phyloP scores from a whole-genome alignment of 1,140 invertebrate genomes.

The honey bee (Apis mellifera) region DNA sequence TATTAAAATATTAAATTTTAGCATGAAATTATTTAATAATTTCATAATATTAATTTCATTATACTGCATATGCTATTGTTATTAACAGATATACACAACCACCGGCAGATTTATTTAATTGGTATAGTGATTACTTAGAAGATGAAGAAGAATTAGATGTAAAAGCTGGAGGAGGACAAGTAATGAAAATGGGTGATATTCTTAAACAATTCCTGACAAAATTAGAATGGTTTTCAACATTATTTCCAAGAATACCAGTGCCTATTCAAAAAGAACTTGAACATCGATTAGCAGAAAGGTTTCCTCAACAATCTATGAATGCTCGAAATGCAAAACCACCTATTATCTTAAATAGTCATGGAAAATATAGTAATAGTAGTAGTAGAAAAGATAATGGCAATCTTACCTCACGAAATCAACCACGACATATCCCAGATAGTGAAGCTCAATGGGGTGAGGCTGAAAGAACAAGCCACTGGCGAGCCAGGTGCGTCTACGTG shows the following conservation, averaged over 20 bases:
- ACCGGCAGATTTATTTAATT: conserved; percentile 96
- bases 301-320: conserved; percentile 79
- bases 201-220: conserved; percentile 96
- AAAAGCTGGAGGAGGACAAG: conserved; percentile 97
- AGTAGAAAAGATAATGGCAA: conserved; percentile 74
- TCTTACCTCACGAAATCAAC: conserved; percentile 65
- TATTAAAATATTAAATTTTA: conserved; percentile 2
- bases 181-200: conserved; percentile 97
- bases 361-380: conserved; percentile 73
- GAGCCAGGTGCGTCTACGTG: conserved; percentile 81
- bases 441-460: conserved; percentile 82
- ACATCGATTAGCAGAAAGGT: conserved; percentile 85
- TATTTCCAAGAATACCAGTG: conserved; percentile 99
- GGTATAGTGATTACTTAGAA: conserved; percentile 98
- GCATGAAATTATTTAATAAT: neutral
- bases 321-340: conserved; percentile 76
- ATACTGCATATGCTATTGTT: conserved; percentile 2
- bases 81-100: conserved; percentile 95
- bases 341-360: conserved; percentile 78
- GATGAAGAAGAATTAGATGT: conserved; percentile 98
- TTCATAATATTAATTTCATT: neutral
- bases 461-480: conserved; percentile 79
- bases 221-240: conserved; percentile 98
- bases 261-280: conserved; percentile 97
- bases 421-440: conserved; percentile 81